These are phyloP conservation scores for Pseudotriccus pelzelni DNA, from an alignment of 2,797 vertebrate genomes.

Conservation along the genomic window DNA sequence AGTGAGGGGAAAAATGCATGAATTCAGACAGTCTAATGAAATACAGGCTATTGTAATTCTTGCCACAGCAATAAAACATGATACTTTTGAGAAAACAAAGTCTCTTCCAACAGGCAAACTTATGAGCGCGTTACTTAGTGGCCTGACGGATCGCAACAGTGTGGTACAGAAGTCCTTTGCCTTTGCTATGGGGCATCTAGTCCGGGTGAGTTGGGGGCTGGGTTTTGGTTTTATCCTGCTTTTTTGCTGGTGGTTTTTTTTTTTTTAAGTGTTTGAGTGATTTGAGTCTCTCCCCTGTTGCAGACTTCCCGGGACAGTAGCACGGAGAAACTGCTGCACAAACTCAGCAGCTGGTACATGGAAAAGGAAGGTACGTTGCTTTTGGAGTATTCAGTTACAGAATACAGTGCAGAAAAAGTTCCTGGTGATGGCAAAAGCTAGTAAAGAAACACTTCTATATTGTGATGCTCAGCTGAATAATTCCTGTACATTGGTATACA, in stretches of 20 bases:
- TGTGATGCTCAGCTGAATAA: not conserved
- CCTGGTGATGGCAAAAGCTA: not conserved
- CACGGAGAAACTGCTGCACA: constrained; percentile 92
- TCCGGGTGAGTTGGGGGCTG: constrained; percentile 83
- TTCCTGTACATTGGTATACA: not conserved
- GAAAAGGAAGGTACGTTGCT: constrained; percentile 90
- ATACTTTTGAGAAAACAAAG: not conserved
- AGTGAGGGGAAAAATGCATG: not conserved
- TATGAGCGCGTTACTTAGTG: constrained; percentile 91
- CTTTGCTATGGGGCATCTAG: constrained; percentile 94
- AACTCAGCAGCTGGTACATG: constrained; percentile 92
- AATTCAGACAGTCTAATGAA: not conserved
- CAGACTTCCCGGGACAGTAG: constrained; percentile 93
- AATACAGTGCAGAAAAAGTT: not conserved
- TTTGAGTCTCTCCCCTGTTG: not conserved
- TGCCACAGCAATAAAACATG: not conserved
- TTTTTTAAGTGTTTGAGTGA: not conserved
- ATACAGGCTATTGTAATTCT: not conserved
- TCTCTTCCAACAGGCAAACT: constrained; percentile 86
- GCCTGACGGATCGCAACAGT: constrained; percentile 90
- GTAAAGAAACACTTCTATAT: not conserved
- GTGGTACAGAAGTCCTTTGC: constrained; percentile 94
- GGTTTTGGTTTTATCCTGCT: not conserved
- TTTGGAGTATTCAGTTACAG: not conserved
- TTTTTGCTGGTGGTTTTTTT: not conserved